Conservation (phyloP, 2,113 vertebrate species). For the mouse (Mus musculus) region DNA sequence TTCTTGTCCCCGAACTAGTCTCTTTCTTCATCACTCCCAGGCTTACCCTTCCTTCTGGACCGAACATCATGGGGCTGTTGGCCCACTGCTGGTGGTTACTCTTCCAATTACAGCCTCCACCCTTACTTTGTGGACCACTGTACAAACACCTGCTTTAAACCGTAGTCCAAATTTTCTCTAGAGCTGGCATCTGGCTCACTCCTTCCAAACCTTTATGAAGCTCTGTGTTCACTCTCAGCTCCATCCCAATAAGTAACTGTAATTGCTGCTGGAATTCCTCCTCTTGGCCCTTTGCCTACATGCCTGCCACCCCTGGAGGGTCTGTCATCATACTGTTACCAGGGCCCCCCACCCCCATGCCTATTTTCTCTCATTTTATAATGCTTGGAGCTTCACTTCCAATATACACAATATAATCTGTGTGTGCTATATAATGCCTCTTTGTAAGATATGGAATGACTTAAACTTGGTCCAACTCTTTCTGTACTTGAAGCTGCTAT, state of each 20-base stretch:
- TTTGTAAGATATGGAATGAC: background rate
- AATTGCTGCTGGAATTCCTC: background rate
- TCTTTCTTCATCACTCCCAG: background rate
- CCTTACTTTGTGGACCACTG: background rate
- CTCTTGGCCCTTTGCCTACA: background rate
- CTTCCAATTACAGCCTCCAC: background rate
- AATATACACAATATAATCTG: background rate
- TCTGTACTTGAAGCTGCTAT: background rate
- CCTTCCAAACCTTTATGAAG: background rate
- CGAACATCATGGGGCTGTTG: background rate
- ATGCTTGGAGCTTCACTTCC: background rate
- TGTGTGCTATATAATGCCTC: background rate
- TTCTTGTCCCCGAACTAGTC: background rate
- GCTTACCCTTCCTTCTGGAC: background rate
- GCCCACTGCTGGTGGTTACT: background rate
- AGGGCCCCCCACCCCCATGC: background rate
- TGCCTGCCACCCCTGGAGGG: background rate
- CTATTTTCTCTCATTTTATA: background rate
- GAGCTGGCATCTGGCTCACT: background rate
- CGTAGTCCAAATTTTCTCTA: background rate
- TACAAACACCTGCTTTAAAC: background rate
- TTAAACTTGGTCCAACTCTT: background rate
- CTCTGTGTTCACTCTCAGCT: background rate
- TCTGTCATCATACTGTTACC: background rate
- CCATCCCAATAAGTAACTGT: background rate